Conservation (phyloP, 2,113 vertebrate species). For the Dasypus novemcinctus region DNA sequence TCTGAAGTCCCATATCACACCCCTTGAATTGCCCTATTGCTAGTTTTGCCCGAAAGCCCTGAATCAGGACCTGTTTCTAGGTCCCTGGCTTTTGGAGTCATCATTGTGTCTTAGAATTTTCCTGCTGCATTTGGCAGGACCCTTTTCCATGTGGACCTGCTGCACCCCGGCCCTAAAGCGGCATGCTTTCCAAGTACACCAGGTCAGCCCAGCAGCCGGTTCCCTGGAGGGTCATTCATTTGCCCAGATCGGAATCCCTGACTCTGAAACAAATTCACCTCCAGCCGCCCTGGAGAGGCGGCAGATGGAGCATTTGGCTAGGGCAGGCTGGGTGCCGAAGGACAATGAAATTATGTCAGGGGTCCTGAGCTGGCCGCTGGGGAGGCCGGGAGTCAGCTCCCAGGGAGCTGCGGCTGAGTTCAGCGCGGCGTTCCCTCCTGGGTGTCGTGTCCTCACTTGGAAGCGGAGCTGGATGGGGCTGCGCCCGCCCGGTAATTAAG, state of each 20-base stretch:
- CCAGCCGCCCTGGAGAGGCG: too few species aligned
- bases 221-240: not conserved
- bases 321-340: not conserved
- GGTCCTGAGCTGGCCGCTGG: not conserved
- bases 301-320: not conserved
- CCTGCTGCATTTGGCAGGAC: not conserved
- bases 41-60: not conserved
- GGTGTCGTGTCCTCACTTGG: not conserved
- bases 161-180: not conserved
- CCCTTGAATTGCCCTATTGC: not conserved
- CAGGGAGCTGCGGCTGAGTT: not conserved
- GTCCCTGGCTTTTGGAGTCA: not conserved
- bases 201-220: not conserved
- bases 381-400: not conserved
- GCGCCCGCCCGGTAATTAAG: not conserved
- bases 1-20: fast-evolving
- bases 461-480: not conserved
- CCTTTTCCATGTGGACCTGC: not conserved
- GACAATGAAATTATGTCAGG: fast-evolving
- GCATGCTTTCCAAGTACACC: fast-evolving
- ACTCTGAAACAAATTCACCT: not conserved
- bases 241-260: not conserved
- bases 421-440: not conserved
- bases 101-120: not conserved
- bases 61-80: not conserved